Evolutionary conservation across 2,797 vertebrate species (phyloP).

Genomic region (Sylvilagus floridanus): DNA sequence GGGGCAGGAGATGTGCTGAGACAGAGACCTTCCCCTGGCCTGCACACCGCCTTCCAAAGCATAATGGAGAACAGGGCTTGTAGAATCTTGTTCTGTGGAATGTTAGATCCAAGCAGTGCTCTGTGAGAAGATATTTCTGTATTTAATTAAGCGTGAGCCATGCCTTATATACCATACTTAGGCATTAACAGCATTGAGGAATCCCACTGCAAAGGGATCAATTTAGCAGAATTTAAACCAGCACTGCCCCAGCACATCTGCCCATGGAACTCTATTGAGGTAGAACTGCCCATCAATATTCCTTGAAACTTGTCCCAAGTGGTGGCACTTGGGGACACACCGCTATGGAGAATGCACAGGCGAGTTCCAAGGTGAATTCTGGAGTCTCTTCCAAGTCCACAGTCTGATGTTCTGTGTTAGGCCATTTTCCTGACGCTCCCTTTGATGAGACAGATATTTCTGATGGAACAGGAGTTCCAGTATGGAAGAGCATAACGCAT

Average conservation of each 20-base stretch:
- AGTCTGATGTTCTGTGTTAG: neutral
- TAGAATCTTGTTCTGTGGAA: neutral
- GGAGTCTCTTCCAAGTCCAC: neutral
- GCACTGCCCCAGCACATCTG: neutral
- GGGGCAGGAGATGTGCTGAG: neutral
- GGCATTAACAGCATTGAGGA: neutral
- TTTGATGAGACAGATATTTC: neutral
- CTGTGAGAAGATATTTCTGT: neutral
- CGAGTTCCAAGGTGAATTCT: neutral
- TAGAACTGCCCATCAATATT: neutral
- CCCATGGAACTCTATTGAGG: neutral
- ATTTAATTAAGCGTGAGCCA: neutral
- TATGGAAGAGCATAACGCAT: neutral
- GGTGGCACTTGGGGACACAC: neutral
- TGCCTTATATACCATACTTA: neutral
- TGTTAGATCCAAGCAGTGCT: neutral
- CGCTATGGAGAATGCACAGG: neutral
- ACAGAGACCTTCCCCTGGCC: neutral
- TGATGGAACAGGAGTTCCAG: neutral
- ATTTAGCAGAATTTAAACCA: conserved; percentile 19
- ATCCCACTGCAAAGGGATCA: neutral
- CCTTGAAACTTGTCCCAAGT: neutral
- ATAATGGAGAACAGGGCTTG: neutral
- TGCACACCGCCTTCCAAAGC: neutral
- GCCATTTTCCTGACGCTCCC: neutral